Evolutionary conservation across 2,797 vertebrate species (phyloP), one percentile per base, ranked within the genome.

Genomic region (Babyrousa celebensis): DNA sequence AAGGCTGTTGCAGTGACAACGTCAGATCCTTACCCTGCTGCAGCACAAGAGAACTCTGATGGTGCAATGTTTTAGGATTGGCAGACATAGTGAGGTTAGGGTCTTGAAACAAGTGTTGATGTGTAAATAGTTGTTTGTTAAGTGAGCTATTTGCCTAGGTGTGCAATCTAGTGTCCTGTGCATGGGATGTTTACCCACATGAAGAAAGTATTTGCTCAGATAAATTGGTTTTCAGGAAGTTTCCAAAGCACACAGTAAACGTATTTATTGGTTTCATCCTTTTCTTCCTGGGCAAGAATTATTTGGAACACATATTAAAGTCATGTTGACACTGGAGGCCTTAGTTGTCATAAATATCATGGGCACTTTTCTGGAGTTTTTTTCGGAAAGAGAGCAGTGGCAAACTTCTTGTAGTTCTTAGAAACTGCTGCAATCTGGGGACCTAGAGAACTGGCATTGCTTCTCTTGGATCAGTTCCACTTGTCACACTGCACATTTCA

Each of bases 241-340:
- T 92, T n/a, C 17, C 63, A 25, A 71, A 87, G 27, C 40, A 68
- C 16, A 82, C 1, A 70, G 23, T 71, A 25, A 60, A 62, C 12
- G 1, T 54, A 12, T 36, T 67, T 43, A 67, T 9, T 60, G 21
- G 27, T 84, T 88, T 83, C 27, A 84, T 43, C 40, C 48, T 88
- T 95, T 82, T 63, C 58, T 95, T 80, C 58, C 27, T 68, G 27
- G 43, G 12, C 9, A 72, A 83, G 21, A 83, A 72, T 43, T 56
- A 88, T 40, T 78, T 87, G 36, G 10, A 91, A 40, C 15, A 23
- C 36, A 29, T 36, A 56, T 43, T 93, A 12, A 75, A 91, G 11
- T 68, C 12, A 36, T 17, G 16, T 25, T 70, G 72, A 77, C n/a
- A 32, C 2, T 20, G 6, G 52, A 75, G 12, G 40, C 56, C 21